Evolutionary conservation across 2,113 vertebrate species (phyloP).

Genomic region (Lepisosteus oculatus): DNA sequence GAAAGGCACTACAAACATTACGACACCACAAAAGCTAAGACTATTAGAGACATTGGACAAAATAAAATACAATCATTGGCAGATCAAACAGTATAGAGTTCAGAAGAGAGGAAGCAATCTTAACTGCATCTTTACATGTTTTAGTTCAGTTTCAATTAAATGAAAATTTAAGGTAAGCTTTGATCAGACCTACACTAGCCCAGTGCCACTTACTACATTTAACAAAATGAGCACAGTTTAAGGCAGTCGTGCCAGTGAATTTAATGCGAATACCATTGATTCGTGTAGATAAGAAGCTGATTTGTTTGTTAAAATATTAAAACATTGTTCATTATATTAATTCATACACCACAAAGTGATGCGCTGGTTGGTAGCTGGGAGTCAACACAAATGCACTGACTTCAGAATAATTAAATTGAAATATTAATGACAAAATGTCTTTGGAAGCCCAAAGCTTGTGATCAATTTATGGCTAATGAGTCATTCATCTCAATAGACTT

Average conservation of each 20-base stretch:
- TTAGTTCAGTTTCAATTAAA: too few relatives aligned
- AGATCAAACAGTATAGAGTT: too few relatives aligned
- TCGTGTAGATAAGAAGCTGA: neutral
- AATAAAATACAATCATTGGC: too few relatives aligned
- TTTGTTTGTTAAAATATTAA: slow-evolving; percentile 37
- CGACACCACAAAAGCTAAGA: too few relatives aligned
- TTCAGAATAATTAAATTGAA: slow-evolving; percentile 63
- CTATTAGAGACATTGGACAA: too few relatives aligned
- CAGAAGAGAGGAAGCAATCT: too few relatives aligned
- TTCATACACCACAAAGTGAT: slow-evolving; percentile 58
- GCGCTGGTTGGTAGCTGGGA: slow-evolving; percentile 54
- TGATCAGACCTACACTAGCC: too few relatives aligned
- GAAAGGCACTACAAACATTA: too few relatives aligned
- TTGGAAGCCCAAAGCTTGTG: slow-evolving; percentile 51
- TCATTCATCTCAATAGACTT: slow-evolving; percentile 56
- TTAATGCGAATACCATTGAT: slow-evolving; percentile 10
- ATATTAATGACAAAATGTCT: slow-evolving; percentile 64
- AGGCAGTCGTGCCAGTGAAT: neutral
- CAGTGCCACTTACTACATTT: too few relatives aligned
- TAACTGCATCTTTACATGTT: too few relatives aligned
- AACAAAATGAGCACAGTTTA: neutral
- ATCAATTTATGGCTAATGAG: slow-evolving; percentile 69
- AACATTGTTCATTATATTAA: slow-evolving; percentile 61
- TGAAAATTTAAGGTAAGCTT: too few relatives aligned
- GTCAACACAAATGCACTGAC: slow-evolving; percentile 51